phyloP scores from a whole-genome alignment of 2,797 vertebrate species.

The Sebastes itinus region DNA sequence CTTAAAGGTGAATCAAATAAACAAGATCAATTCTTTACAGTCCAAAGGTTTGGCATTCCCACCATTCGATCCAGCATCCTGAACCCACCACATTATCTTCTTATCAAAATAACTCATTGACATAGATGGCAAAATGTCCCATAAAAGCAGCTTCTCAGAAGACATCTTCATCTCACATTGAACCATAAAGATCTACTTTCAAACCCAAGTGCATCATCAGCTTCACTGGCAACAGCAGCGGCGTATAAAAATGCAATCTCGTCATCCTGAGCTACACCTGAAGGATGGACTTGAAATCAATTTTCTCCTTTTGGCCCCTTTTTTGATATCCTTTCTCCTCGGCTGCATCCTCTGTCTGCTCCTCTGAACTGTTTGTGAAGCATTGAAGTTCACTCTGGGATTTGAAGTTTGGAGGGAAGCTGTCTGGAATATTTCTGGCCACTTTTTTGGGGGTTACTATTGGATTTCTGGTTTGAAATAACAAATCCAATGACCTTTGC shows the following conservation, averaged over 20 bases:
- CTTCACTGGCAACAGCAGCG: not conserved
- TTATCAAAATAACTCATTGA: not conserved
- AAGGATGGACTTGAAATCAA: constrained; percentile 56
- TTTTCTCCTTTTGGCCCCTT: constrained; percentile 44
- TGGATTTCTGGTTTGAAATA: constrained; percentile 45
- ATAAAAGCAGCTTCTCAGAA: not conserved
- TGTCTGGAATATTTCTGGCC: constrained; percentile 43
- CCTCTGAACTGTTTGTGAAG: constrained; percentile 45
- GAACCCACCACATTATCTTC: not conserved
- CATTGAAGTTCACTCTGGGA: constrained; percentile 47
- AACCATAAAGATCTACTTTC: constrained; percentile 14
- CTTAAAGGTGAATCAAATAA: not conserved
- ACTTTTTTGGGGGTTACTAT: not conserved
- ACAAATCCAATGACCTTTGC: constrained; percentile 44
- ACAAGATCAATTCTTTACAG: not conserved
- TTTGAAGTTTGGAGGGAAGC: constrained; percentile 51
- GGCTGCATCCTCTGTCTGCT: constrained; percentile 41
- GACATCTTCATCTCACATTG: not conserved
- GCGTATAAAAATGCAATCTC: constrained; percentile 22
- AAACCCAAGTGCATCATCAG: constrained; percentile 4
- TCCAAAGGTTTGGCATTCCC: too few species aligned
- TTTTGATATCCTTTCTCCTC: constrained; percentile 48
- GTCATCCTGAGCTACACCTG: constrained; percentile 28
- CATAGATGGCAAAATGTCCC: not conserved
- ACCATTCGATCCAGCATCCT: not conserved